Conservation (phyloP, 2,888 invertebrate species). For the Crioceris asparagi region DNA sequence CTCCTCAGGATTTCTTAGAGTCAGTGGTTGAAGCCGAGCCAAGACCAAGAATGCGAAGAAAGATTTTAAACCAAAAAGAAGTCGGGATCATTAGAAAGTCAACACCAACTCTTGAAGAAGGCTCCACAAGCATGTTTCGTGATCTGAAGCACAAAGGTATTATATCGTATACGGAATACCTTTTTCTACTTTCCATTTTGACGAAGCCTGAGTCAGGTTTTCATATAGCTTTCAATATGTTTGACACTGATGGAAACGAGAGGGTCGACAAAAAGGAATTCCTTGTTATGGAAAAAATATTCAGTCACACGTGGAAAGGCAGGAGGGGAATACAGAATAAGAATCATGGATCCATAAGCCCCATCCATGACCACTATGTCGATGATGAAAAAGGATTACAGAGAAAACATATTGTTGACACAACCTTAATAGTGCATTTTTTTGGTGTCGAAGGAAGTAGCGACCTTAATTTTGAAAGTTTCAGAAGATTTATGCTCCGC, state of each 20-base stretch:
- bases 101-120: constrained; percentile 68
- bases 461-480: constrained; percentile 82
- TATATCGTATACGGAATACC: constrained; percentile 93
- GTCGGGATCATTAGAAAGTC: constrained; percentile 64
- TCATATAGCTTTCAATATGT: constrained; percentile 97
- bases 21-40: constrained; percentile 91
- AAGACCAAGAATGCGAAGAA: constrained; percentile 66
- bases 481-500: constrained; percentile 90
- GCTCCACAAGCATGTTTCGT: constrained; percentile 76
- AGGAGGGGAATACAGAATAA: not conserved
- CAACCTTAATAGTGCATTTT: constrained; percentile 84
- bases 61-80: constrained; percentile 57
- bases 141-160: constrained; percentile 83
- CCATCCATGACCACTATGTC: constrained; percentile 46
- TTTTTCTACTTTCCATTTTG: constrained; percentile 84
- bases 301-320: constrained; percentile 2
- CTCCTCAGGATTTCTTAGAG: constrained; percentile 94
- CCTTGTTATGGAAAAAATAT: constrained; percentile 53
- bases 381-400: constrained; percentile 63
- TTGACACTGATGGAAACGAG: constrained; percentile 95
- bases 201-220: constrained; percentile 93
- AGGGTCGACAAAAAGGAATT: constrained; percentile 94
- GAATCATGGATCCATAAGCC: no score
- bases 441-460: constrained; percentile 85
- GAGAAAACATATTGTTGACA: constrained; percentile 56